Evolutionary conservation across 1,140 invertebrate genomes (phyloP).

Genomic region (Drosophila fuyamai): DNA sequence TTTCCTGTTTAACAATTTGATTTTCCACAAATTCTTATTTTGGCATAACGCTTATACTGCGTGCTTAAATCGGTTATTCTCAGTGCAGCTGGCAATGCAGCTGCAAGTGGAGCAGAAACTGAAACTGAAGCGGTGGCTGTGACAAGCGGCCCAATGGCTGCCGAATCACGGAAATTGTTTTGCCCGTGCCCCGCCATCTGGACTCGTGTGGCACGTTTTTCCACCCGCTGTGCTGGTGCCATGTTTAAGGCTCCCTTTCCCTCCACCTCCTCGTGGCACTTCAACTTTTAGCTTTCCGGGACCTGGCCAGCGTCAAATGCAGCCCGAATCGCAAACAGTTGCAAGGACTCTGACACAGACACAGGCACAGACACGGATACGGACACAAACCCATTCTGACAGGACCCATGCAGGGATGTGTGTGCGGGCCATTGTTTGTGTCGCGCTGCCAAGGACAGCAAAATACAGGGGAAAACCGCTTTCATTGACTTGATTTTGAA

Average conservation of each 20-base stretch:
- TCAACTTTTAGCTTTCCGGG: constrained; percentile 16
- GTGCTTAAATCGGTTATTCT: background rate
- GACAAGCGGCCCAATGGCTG: constrained; percentile 48
- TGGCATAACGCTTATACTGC: too few species aligned
- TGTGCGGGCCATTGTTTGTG: constrained; percentile 23
- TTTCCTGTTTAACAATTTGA: too few species aligned
- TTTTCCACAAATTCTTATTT: too few species aligned
- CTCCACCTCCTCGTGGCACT: constrained; percentile 4
- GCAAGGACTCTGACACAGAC: constrained; percentile 22
- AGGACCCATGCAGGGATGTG: constrained; percentile 21
- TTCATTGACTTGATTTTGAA: constrained; percentile 33
- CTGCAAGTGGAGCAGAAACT: constrained; percentile 21
- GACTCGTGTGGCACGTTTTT: constrained; percentile 40
- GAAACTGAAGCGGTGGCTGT: constrained; percentile 29
- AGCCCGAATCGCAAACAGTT: constrained; percentile 47
- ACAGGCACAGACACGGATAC: constrained; percentile 6
- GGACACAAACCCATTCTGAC: constrained; percentile 13
- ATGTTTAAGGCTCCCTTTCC: background rate
- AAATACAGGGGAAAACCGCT: constrained; percentile 14
- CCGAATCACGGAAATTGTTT: constrained; percentile 63
- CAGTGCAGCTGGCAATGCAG: constrained; percentile 19
- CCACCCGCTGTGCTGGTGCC: constrained; percentile 5
- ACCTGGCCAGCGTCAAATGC: constrained; percentile 40
- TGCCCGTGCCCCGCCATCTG: constrained; percentile 23
- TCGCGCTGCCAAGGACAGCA: constrained; percentile 16